Percentiles rank a stretch among this genome's conserved stretches.
Conservation (phyloP, 2,113 vertebrate species). For the Copsychus sechellarum region DNA sequence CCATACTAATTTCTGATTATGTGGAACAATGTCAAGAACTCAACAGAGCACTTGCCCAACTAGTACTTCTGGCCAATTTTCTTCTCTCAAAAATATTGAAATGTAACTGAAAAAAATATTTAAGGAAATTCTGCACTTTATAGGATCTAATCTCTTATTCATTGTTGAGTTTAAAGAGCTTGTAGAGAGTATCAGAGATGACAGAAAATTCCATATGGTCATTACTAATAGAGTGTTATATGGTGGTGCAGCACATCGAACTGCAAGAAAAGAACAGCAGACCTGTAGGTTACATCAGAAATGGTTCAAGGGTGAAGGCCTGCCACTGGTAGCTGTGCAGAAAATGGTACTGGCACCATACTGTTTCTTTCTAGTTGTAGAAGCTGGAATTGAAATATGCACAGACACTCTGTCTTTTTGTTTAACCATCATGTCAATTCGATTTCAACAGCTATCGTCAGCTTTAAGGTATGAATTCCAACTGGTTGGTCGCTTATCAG, state of each 20-base stretch:
- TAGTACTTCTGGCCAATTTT: slow-evolving; percentile 40
- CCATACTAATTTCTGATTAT: slow-evolving; percentile 63
- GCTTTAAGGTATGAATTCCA: not conserved
- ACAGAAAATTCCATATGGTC: not conserved
- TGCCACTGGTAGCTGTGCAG: not conserved
- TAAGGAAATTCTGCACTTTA: not conserved
- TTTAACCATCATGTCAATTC: not conserved
- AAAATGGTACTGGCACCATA: not conserved
- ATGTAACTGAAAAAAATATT: not conserved
- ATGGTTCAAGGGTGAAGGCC: not conserved
- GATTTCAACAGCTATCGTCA: not conserved
- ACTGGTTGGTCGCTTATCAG: not conserved
- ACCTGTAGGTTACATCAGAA: not conserved
- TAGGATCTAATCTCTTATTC: not conserved
- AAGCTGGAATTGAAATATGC: not conserved
- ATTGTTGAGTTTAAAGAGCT: not conserved
- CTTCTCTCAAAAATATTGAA: slow-evolving; percentile 1
- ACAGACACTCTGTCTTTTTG: not conserved
- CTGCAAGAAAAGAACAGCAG: not conserved
- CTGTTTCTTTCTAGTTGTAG: not conserved
- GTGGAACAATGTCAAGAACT: slow-evolving; percentile 63
- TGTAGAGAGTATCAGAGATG: not conserved
- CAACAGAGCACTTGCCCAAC: slow-evolving; percentile 8
- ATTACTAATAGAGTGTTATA: not conserved
- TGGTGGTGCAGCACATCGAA: not conserved